A percentile compares a stretch with the other conserved stretches of the same genome.
Conservation (phyloP, 2,888 invertebrate species). For the Lasioglossum zephyrum region DNA sequence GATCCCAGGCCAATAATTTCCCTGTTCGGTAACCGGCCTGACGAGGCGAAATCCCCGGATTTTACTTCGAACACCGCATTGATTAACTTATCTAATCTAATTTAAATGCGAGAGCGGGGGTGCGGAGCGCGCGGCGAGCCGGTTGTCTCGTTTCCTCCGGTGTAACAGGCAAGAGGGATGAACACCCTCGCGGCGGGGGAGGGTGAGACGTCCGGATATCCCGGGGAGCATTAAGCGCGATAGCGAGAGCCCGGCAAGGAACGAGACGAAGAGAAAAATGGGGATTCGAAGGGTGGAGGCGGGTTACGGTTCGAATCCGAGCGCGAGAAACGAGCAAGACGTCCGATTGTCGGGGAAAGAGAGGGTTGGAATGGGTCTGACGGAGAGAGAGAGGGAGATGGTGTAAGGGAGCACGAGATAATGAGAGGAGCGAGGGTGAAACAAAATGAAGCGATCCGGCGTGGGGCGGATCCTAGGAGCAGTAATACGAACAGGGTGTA, state of each 20-base stretch:
- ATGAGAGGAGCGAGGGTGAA: slow-evolving; percentile 61
- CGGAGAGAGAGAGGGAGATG: slow-evolving; percentile 11
- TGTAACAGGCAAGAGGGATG: slow-evolving; percentile 8
- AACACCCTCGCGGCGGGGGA: slow-evolving; percentile 39
- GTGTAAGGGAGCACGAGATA: slow-evolving; percentile 57
- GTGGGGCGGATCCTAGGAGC: slow-evolving; percentile 63
- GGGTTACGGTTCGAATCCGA: slow-evolving; percentile 38
- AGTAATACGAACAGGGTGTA: slow-evolving; percentile 68
- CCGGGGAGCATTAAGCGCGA: slow-evolving; percentile 59
- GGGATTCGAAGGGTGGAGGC: slow-evolving; percentile 50
- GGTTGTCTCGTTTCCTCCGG: slow-evolving; percentile 43
- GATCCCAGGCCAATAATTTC: slow-evolving; percentile 68
- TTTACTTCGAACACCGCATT: slow-evolving; percentile 82
- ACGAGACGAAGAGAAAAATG: slow-evolving; percentile 65
- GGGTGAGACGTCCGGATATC: slow-evolving; percentile 26
- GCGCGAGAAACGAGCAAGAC: slow-evolving; percentile 36
- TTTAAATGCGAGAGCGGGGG: slow-evolving; percentile 79
- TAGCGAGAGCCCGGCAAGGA: slow-evolving; percentile 45
- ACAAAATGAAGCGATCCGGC: slow-evolving; percentile 64
- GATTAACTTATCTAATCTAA: slow-evolving; percentile 84
- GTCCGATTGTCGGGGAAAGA: neutral
- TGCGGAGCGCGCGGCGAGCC: neutral
- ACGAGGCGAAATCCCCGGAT: slow-evolving; percentile 77
- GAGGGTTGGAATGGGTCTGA: neutral
- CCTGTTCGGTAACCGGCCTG: slow-evolving; percentile 60